These are phyloP conservation scores for Melanostoma scalare DNA, from an alignment of 2,888 invertebrate genomes.

Conservation along the genomic window DNA sequence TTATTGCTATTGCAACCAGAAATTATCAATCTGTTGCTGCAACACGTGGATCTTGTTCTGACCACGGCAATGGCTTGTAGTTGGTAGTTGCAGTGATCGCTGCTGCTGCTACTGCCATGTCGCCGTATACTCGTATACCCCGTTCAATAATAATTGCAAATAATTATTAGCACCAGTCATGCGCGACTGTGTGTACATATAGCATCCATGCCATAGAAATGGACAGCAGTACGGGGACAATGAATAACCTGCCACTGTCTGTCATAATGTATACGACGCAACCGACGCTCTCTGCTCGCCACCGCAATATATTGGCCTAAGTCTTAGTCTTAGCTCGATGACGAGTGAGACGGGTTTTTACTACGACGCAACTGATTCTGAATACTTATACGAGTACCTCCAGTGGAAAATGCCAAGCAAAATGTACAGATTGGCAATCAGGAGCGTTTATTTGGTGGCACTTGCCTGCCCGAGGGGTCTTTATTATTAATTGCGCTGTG, in stretches of 20 bases:
- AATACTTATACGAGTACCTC: too few relatives aligned
- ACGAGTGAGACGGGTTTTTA: conserved; percentile 68
- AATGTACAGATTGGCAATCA: conserved; percentile 49
- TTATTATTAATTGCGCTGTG: conserved; percentile 60
- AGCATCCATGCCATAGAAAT: conserved; percentile 46
- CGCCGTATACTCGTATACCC: conserved; percentile 10
- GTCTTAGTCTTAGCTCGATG: conserved; percentile 21
- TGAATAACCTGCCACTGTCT: conserved; percentile 69
- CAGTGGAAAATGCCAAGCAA: conserved; percentile 40
- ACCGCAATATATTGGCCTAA: conserved; percentile 22
- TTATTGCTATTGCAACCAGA: conserved; percentile 72
- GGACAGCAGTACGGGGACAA: conserved; percentile 57
- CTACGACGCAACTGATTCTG: conserved; percentile 61
- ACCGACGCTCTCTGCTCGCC: conserved; percentile 26
- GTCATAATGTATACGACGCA: conserved; percentile 44
- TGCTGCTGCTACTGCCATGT: conserved; percentile 9
- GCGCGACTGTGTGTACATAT: conserved; percentile 70
- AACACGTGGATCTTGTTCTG: conserved; percentile 68
- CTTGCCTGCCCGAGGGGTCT: conserved; percentile 55
- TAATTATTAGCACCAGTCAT: conserved; percentile 73
- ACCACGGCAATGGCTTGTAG: conserved; percentile 35
- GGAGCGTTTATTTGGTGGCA: conserved; percentile 71
- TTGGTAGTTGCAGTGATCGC: not conserved
- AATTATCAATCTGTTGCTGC: conserved; percentile 61
- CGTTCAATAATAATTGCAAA: conserved; percentile 67